phyloP scores from a whole-genome alignment of 2,888 invertebrate species.

The Agrypnus murinus region DNA sequence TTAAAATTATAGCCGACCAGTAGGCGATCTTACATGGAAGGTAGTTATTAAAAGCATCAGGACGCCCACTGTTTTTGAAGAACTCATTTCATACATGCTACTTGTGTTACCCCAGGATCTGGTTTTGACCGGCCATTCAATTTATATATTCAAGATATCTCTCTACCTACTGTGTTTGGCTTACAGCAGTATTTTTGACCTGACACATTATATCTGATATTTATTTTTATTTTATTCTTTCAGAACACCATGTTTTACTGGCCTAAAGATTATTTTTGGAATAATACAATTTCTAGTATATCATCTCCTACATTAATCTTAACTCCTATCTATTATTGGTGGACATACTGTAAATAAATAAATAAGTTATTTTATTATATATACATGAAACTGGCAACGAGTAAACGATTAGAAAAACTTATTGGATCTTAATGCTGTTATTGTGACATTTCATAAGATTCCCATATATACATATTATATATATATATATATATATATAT shows the following conservation, averaged over 20 bases:
- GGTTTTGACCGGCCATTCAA: slow-evolving; percentile 65
- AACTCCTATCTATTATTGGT: no score
- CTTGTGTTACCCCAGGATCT: slow-evolving; percentile 69
- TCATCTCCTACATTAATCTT: no score
- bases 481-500: no score
- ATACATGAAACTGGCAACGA: no score
- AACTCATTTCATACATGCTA: slow-evolving; percentile 69
- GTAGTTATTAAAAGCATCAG: slow-evolving; percentile 68
- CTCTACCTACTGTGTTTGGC: slow-evolving; percentile 57
- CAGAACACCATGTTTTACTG: slow-evolving; percentile 38
- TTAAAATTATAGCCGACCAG: slow-evolving; percentile 65
- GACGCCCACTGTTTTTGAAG: slow-evolving; percentile 70
- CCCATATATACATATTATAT: no score
- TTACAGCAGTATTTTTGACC: slow-evolving; percentile 56
- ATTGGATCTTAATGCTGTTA: no score
- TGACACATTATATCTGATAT: slow-evolving; percentile 56
- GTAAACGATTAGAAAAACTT: no score
- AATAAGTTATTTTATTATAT: no score
- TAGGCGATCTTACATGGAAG: slow-evolving; percentile 59
- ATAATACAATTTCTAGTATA: no score
- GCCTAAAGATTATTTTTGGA: slow-evolving; percentile 22
- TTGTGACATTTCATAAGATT: no score
- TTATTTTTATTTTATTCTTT: slow-evolving; percentile 49
- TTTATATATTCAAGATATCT: slow-evolving; percentile 60
- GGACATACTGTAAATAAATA: no score